A percentile compares a stretch with the other conserved stretches of the same genome.
phyloP scores from a whole-genome alignment of 2,888 invertebrate genomes.

The Acrocyrtus sp. region DNA sequence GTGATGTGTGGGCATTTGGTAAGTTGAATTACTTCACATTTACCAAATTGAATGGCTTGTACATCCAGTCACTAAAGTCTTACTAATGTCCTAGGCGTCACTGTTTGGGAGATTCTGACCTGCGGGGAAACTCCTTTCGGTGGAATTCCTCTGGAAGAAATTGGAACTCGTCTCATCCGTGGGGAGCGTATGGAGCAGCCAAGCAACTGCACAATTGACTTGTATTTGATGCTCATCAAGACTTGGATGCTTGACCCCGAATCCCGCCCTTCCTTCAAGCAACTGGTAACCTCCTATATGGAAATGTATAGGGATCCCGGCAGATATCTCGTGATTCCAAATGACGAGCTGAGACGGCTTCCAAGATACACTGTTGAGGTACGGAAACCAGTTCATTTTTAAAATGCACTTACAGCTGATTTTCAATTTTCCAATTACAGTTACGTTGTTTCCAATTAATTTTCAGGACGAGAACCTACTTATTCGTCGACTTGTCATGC shows the following conservation, averaged over 20 bases:
- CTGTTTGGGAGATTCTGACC: slow-evolving; percentile 97
- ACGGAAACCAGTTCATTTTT: too few relatives aligned
- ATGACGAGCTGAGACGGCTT: slow-evolving; percentile 90
- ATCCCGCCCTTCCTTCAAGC: slow-evolving; percentile 91
- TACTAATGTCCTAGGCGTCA: slow-evolving; percentile 73
- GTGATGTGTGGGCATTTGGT: slow-evolving; percentile 99
- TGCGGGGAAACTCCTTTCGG: slow-evolving; percentile 96
- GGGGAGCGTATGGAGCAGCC: slow-evolving; percentile 95
- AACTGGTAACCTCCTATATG: slow-evolving; percentile 91
- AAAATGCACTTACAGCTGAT: too few relatives aligned
- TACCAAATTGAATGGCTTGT: too few relatives aligned
- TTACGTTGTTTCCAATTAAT: too few relatives aligned
- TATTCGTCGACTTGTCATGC: slow-evolving; percentile 79
- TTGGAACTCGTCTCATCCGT: slow-evolving; percentile 92
- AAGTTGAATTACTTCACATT: too few relatives aligned
- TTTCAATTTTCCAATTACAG: too few relatives aligned
- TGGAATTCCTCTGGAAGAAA: slow-evolving; percentile 88
- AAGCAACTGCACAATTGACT: slow-evolving; percentile 91
- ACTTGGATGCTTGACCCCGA: slow-evolving; percentile 99
- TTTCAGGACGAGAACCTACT: slow-evolving; percentile 81
- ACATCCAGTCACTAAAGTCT: too few relatives aligned
- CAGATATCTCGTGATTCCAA: slow-evolving; percentile 90
- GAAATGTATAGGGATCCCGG: slow-evolving; percentile 97
- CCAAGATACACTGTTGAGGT: slow-evolving; percentile 77
- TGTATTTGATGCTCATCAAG: slow-evolving; percentile 96